Percentiles rank a stretch among this genome's conserved stretches.
phyloP scores from a whole-genome alignment of 2,888 invertebrate genomes.

The Eurytoma adleriae region DNA sequence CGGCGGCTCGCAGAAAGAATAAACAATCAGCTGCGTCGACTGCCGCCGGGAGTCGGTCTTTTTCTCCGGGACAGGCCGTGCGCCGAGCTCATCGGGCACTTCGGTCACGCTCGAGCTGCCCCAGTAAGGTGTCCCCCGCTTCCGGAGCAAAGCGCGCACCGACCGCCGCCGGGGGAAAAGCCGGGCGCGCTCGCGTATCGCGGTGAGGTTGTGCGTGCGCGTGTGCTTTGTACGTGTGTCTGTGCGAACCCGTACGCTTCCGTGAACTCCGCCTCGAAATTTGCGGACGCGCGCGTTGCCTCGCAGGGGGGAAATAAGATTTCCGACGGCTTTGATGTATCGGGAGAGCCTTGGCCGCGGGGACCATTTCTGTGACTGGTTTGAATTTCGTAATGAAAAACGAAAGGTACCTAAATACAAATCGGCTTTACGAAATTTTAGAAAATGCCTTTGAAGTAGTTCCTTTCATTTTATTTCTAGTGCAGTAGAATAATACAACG shows the following conservation, averaged over 20 bases:
- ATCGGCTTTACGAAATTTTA: too few relatives aligned
- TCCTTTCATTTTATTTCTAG: too few relatives aligned
- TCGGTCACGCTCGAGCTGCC: slow-evolving; percentile 50
- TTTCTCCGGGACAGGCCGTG: neutral
- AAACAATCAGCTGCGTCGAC: neutral
- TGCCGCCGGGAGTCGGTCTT: neutral
- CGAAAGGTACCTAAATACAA: too few relatives aligned
- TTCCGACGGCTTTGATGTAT: too few relatives aligned
- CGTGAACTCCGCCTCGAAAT: slow-evolving; percentile 3
- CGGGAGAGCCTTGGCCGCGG: too few relatives aligned
- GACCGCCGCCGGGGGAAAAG: neutral
- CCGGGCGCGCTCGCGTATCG: neutral
- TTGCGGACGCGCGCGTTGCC: neutral
- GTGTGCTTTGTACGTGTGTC: neutral
- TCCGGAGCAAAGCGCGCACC: slow-evolving; percentile 21
- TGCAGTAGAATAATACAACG: too few relatives aligned
- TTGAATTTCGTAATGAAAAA: too few relatives aligned
- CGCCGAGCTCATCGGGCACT: slow-evolving; percentile 28
- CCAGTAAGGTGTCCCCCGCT: slow-evolving; percentile 51
- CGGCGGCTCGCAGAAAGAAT: neutral
- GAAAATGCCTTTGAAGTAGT: too few relatives aligned
- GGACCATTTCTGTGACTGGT: too few relatives aligned
- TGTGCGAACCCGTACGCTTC: neutral
- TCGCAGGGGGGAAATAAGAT: too few relatives aligned
- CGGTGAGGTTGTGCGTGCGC: neutral